These are phyloP conservation scores for Bostrychus sinensis DNA, from an alignment of 2,113 vertebrate species.

Conservation along the genomic window DNA sequence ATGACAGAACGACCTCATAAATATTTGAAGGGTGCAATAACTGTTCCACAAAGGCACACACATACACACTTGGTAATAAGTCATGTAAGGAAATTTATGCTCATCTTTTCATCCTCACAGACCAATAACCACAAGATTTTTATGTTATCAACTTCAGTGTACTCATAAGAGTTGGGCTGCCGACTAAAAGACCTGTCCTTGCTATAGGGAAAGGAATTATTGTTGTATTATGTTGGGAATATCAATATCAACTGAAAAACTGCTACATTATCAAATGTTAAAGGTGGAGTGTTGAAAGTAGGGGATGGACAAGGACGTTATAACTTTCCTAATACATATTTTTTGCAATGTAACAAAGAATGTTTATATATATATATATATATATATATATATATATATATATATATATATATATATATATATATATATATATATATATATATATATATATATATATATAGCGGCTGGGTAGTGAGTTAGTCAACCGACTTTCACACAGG, in stretches of 20 bases:
- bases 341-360: no score
- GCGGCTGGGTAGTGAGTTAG: no score
- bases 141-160: background rate
- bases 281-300: background rate
- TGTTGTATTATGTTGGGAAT: background rate
- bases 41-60: constrained; percentile 3
- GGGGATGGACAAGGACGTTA: background rate
- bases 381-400: no score
- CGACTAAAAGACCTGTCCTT: background rate
- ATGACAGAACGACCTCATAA: constrained; percentile 45
- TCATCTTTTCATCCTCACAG: background rate
- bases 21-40: constrained; percentile 56
- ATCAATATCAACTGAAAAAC: background rate
- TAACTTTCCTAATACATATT: no score
- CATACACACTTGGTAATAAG: background rate
- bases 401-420: no score
- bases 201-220: constrained; percentile 6
- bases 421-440: no score
- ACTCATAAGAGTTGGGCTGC: background rate
- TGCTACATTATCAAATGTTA: constrained; percentile 2
- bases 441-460: no score
- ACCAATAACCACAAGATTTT: background rate
- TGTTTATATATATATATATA: no score
- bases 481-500: no score
- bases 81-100: background rate